Evolutionary conservation across 2,888 invertebrate species (phyloP).

Genomic region (Drosophila kuntzei): DNA sequence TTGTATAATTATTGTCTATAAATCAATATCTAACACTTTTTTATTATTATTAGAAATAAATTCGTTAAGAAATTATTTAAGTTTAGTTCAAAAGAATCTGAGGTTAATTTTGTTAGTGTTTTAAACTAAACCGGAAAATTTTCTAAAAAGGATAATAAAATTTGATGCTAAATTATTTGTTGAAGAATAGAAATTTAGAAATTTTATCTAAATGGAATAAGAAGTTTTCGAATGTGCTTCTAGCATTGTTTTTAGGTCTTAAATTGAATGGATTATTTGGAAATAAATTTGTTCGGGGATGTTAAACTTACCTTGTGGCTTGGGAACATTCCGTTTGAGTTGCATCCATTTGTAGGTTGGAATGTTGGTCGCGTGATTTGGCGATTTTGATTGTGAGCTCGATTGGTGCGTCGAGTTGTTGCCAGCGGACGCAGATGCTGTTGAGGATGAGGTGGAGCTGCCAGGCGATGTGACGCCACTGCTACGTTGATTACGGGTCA

Average conservation of each 20-base stretch:
- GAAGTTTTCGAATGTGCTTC: neutral
- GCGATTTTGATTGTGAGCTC: conserved; percentile 82
- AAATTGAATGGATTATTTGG: neutral
- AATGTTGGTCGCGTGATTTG: conserved; percentile 85
- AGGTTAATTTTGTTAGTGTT: neutral
- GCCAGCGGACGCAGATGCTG: conserved; percentile 64
- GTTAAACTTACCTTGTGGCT: conserved; percentile 92
- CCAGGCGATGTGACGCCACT: conserved; percentile 83
- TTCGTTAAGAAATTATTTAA: neutral
- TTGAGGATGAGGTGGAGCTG: conserved; percentile 79
- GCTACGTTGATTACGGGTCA: conserved; percentile 77
- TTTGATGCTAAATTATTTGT: neutral
- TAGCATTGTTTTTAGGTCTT: neutral
- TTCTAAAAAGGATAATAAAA: neutral
- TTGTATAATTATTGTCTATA: neutral
- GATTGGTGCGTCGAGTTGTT: conserved; percentile 65
- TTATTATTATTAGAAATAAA: too few relatives aligned
- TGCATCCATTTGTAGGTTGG: conserved; percentile 99
- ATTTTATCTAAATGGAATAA: neutral
- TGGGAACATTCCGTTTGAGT: conserved; percentile 97
- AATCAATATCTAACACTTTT: too few relatives aligned
- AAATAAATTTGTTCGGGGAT: neutral
- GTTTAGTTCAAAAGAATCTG: neutral
- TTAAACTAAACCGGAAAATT: neutral
- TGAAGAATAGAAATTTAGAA: neutral